These are phyloP conservation scores for Boleophthalmus pectinirostris DNA, from an alignment of 2,113 vertebrate genomes.

Conservation along the genomic window DNA sequence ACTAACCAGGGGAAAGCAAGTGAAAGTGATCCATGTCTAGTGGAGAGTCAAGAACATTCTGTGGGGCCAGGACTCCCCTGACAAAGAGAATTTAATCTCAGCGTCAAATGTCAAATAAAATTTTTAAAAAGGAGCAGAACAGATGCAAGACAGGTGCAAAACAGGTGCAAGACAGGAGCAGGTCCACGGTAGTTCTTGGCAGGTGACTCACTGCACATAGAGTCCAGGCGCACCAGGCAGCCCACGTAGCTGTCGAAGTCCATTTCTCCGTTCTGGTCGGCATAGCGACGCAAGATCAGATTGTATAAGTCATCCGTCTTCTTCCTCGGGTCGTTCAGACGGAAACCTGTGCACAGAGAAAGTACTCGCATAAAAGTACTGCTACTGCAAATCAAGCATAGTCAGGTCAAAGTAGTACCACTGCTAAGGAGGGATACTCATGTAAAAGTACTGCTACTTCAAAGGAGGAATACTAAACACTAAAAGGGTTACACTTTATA, in stretches of 20 bases:
- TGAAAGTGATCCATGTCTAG: too few relatives aligned
- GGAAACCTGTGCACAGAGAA: constrained; percentile 79
- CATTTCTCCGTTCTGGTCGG: constrained; percentile 79
- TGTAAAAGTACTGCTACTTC: not conserved
- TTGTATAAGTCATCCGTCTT: constrained; percentile 66
- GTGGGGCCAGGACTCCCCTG: too few relatives aligned
- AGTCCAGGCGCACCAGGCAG: constrained; percentile 90
- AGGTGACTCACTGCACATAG: constrained; percentile 88
- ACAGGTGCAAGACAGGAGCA: not conserved
- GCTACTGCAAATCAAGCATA: not conserved
- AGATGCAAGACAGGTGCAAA: not conserved
- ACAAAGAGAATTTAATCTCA: too few relatives aligned
- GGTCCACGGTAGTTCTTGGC: not conserved
- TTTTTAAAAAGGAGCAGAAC: not conserved
- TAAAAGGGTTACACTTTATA: too few relatives aligned
- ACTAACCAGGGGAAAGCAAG: too few relatives aligned
- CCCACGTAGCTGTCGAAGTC: constrained; percentile 93
- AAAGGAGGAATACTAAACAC: too few relatives aligned
- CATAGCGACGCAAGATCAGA: constrained; percentile 83
- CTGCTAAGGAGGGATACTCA: not conserved
- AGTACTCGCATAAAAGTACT: too few relatives aligned
- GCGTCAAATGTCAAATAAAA: too few relatives aligned
- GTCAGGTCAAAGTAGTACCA: not conserved
- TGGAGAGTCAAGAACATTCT: too few relatives aligned
- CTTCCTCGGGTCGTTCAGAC: constrained; percentile 71